Evolutionary conservation across 2,797 vertebrate species (phyloP).

Genomic region (Glossophaga mutica): DNA sequence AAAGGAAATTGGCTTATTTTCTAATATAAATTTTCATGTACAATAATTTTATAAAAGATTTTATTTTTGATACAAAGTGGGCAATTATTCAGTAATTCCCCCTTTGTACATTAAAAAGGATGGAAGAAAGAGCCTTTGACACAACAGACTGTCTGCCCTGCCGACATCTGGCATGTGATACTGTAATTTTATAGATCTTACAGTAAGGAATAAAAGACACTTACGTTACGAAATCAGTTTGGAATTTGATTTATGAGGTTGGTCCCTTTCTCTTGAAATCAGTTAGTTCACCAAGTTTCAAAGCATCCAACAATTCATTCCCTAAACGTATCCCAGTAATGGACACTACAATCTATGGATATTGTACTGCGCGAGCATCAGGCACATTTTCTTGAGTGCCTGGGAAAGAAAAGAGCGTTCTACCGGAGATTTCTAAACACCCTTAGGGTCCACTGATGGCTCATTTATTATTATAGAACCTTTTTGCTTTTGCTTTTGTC

Average conservation of each 20-base stretch:
- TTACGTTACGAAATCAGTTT: constrained; percentile 39
- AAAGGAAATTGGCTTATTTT: constrained; percentile 63
- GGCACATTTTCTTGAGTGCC: not conserved
- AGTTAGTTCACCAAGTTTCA: not conserved
- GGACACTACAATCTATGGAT: not conserved
- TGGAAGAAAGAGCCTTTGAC: constrained; percentile 45
- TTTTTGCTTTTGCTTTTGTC: not conserved
- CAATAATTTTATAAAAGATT: constrained; percentile 46
- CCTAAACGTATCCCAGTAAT: not conserved
- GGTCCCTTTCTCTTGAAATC: not conserved
- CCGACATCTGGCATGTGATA: constrained; percentile 25
- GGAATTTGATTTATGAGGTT: constrained; percentile 9
- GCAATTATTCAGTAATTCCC: constrained; percentile 57
- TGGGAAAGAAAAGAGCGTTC: accelerated
- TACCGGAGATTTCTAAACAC: not conserved
- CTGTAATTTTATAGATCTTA: constrained; percentile 31
- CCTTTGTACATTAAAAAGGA: constrained; percentile 43
- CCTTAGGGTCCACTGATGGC: not conserved
- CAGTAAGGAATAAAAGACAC: constrained; percentile 5
- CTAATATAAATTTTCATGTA: constrained; percentile 54
- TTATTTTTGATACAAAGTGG: constrained; percentile 44
- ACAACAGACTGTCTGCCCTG: not conserved
- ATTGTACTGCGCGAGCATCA: not conserved
- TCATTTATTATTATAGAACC: not conserved
- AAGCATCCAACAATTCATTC: not conserved